phyloP scores from a whole-genome alignment of 2,797 vertebrate species.

The Adelosebastes latens region DNA sequence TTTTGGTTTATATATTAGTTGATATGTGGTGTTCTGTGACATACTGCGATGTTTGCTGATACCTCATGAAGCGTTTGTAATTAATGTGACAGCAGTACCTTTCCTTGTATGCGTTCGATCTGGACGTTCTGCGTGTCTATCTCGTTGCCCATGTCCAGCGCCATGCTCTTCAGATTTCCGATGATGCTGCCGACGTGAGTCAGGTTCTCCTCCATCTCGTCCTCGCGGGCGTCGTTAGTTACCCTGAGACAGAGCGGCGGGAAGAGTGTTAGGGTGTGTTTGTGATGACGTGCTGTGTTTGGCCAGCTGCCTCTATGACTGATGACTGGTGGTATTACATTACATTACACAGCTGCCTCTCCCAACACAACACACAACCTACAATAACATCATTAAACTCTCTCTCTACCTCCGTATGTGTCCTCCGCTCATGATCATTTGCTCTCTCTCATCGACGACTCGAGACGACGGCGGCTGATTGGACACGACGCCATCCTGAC shows the following conservation, averaged over 20 bases:
- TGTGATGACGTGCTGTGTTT: constrained; percentile 33
- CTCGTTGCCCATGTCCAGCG: constrained; percentile 86
- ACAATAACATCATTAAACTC: background rate
- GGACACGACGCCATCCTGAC: constrained; percentile 83
- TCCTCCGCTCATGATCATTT: constrained; percentile 88
- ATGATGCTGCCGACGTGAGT: constrained; percentile 84
- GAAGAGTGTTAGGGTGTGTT: background rate
- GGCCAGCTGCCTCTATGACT: constrained; percentile 49
- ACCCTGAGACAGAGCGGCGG: constrained; percentile 68
- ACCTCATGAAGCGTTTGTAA: background rate
- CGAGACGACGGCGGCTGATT: constrained; percentile 83
- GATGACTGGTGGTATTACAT: background rate
- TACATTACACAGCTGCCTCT: constrained; percentile 5
- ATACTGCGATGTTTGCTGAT: background rate
- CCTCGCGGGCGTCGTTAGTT: constrained; percentile 83
- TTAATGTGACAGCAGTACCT: constrained; percentile 66
- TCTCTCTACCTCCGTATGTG: constrained; percentile 81
- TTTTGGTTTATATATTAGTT: background rate
- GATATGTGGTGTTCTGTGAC: background rate
- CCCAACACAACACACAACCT: background rate
- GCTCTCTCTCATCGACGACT: constrained; percentile 84
- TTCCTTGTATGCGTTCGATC: constrained; percentile 75
- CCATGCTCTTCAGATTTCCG: constrained; percentile 86
- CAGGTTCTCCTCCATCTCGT: constrained; percentile 89
- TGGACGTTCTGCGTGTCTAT: constrained; percentile 84